Percentiles rank a stretch among this genome's conserved stretches.
These are phyloP conservation scores for Hucho hucho DNA, from an alignment of 2,113 vertebrate species.

Conservation along the genomic window DNA sequence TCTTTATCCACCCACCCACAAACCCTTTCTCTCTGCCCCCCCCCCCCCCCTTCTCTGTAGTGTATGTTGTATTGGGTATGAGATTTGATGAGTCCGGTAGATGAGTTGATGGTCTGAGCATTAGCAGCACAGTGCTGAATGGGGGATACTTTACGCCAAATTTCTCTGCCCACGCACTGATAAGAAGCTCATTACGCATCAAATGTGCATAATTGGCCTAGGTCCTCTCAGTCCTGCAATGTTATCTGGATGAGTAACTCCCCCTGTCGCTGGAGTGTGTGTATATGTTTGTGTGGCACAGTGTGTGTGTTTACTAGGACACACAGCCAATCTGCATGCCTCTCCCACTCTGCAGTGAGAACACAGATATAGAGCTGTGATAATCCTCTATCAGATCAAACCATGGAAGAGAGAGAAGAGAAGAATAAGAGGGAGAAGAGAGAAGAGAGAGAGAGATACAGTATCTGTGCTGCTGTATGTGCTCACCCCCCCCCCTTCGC, in stretches of 20 bases:
- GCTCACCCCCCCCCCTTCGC: conserved; percentile 48
- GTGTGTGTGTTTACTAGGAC: background rate
- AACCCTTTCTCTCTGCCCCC: too few species aligned
- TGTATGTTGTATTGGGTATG: conserved; percentile 6
- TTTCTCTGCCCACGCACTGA: conserved; percentile 68
- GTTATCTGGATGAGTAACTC: conserved; percentile 65
- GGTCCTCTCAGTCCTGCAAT: conserved; percentile 39
- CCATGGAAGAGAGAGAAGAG: conserved; percentile 49
- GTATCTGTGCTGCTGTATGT: background rate
- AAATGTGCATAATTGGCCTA: conserved; percentile 71
- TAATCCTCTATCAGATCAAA: conserved; percentile 67
- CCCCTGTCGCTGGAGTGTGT: conserved; percentile 34
- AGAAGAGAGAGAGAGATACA: conserved; percentile 11
- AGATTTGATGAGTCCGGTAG: conserved; percentile 32
- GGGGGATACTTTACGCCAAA: conserved; percentile 66
- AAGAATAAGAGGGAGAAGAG: background rate
- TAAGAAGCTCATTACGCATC: conserved; percentile 69
- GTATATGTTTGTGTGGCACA: conserved; percentile 3
- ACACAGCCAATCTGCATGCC: background rate
- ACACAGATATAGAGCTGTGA: conserved; percentile 72
- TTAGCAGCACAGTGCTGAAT: conserved; percentile 47
- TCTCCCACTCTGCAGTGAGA: background rate
- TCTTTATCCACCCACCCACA: too few species aligned
- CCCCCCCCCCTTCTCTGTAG: too few species aligned
- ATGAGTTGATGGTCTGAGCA: conserved; percentile 58